Base-by-base conservation (phyloP, 2,113 vertebrate genomes). In the Microtus ochrogaster region DNA sequence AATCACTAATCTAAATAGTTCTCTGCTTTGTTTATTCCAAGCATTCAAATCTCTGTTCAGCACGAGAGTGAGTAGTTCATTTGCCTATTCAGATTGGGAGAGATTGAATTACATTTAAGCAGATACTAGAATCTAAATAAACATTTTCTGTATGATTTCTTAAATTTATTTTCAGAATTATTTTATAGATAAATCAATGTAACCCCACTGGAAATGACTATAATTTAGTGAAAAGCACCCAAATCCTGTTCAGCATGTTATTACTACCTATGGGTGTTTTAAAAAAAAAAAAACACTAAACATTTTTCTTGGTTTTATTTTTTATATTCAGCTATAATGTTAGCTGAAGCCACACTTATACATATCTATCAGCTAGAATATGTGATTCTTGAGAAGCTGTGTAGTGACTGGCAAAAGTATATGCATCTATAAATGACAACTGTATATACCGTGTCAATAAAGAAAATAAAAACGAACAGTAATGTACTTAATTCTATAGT, bases 261-360 rank as follows among this genome's bases (percentile, higher is more conserved):
- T 68, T 81, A 14, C 44, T 7, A 61, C 11, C 2, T 72, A 47
- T 41, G 44, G 72, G 52, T 79, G 12, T 86, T 96, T 93, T 19
- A 63, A 97, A 77, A 28, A 24, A 63, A 97, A 77, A 28, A 91
- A 93, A 73, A 76, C 55, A n/a, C 7, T 55, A 82, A 79, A 47
- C 74, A 63, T 4, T 55, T 4, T n/a, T 28, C 24, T 33, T 11
- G 36, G 13, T 12, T 76, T n/a, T 41, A 8, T 44, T 70, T 39
- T 47, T 30, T 5, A 58, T 86, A 52, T n/a, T 14, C 28, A 24
- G 17, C 44, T 24, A 30, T 68, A 33, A 58, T 78, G 17, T 55
- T 73, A 49, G 89, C 36, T 49, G 39, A 28, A 44, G 12, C 24
- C 78, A 68, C 83, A 24, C 24, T 28, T 12, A 22, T 6, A 68